Evolutionary conservation across 2,113 vertebrate genomes (phyloP), one percentile per base, ranked within the genome.

Genomic region (Eulemur macaco): DNA sequence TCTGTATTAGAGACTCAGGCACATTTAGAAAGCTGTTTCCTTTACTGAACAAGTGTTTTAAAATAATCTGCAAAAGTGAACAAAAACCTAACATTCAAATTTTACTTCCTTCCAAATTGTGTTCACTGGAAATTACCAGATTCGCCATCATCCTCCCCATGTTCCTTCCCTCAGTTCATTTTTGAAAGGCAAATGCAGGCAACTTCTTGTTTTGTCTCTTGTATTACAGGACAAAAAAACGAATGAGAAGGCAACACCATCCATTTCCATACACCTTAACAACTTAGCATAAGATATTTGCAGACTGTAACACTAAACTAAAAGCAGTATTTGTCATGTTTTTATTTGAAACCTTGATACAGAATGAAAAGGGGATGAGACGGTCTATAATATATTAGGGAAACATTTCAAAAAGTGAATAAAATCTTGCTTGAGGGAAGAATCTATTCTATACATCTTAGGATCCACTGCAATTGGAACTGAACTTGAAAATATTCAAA

Each of bases 321-420:
- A 29, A 86, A 94, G 63, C 82, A 87, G 29, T 25, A 64, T 91
- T 66, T 66, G 77, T 68, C 42, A 60, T 68, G n/a, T n/a, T 91
- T 96, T 91, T 66, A 50, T 85, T 87, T 76, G 69, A 93, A 95
- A 89, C 0, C 34, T 83, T 89, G 82, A 95, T 94, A 66, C 18
- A 58, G 23, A 94, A 88, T 91, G 81, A 91, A 93, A 97, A 31
- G 37, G 20, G 25, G 39, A 66, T 90, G n/a, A 96, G 39, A 71
- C 54, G 25, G 20, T 64, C 60, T 91, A 31, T 92, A 68, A 90
- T 78, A 95, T 54, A 83, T 54, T 93, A 93, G 89, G 89, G 68
- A 95, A 91, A 83, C n/a, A 34, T 91, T 97, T 96, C 45, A 86
- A 76, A 92, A 95, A 91, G 14, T 66, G 54, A 95, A 74, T 81